Percentiles rank a stretch among this genome's conserved stretches.
Evolutionary conservation across 64 coral and sea anemone species (phyloP).

Genomic region (Astreopora myriophthalma): DNA sequence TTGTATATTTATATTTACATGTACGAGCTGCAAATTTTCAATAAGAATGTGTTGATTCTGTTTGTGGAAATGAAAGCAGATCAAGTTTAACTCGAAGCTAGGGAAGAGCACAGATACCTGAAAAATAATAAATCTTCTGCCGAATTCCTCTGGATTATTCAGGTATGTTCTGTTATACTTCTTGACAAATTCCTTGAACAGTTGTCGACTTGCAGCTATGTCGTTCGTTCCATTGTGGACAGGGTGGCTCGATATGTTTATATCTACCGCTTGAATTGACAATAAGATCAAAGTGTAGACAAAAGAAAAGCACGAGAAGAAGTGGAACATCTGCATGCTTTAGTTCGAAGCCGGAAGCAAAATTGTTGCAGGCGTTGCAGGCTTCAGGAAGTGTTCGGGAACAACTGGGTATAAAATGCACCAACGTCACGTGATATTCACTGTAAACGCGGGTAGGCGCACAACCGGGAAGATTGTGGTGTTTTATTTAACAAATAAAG

Average conservation of each 20-base stretch:
- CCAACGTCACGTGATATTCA: too few species aligned
- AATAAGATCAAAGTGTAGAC: background rate
- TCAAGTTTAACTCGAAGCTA: background rate
- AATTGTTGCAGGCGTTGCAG: too few species aligned
- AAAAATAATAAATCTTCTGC: constrained; percentile 54
- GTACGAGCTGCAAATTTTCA: too few species aligned
- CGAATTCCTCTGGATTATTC: constrained; percentile 62
- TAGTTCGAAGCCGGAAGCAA: background rate
- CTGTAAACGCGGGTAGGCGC: too few species aligned
- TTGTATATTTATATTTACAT: too few species aligned
- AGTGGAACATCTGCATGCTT: background rate
- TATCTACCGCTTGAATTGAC: background rate
- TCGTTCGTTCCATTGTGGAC: background rate
- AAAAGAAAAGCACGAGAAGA: background rate
- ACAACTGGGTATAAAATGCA: too few species aligned
- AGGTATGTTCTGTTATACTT: constrained; percentile 68
- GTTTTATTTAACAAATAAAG: too few species aligned
- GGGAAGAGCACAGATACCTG: constrained; percentile 21
- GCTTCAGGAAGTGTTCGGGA: too few species aligned
- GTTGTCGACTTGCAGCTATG: background rate
- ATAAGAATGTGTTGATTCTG: too few species aligned
- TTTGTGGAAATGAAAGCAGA: too few species aligned
- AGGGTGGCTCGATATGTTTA: background rate
- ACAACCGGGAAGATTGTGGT: too few species aligned
- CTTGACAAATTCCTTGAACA: constrained; percentile 66